Percentiles rank a stretch among this genome's conserved stretches.
phyloP scores from a whole-genome alignment of 1,140 invertebrate species.

The Anoplolepis gracilipes region DNA sequence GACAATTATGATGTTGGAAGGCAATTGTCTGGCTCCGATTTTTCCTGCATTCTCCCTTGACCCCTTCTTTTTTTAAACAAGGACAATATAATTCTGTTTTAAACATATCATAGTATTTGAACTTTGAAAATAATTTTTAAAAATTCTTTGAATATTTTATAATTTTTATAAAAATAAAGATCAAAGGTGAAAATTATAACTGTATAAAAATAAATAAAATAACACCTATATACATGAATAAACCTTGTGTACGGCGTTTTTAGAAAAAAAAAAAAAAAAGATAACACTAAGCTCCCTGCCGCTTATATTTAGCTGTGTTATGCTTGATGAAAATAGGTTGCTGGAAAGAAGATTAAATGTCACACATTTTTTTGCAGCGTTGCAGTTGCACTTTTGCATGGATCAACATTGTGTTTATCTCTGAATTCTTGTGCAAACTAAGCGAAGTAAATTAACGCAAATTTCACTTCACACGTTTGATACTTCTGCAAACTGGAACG shows the following conservation, averaged over 20 bases:
- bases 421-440: not conserved
- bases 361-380: too few species aligned
- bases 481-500: not conserved
- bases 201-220: not conserved
- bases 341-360: slow-evolving; percentile 25
- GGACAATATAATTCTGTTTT: not conserved
- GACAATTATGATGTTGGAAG: not conserved
- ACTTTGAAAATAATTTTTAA: not conserved
- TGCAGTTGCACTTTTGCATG: slow-evolving; percentile 18
- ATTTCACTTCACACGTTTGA: slow-evolving; percentile 9
- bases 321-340: slow-evolving; percentile 7
- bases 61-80: slow-evolving; percentile 4
- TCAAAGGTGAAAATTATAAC: not conserved
- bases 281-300: not conserved
- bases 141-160: not conserved
- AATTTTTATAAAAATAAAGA: not conserved
- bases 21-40: slow-evolving; percentile 14
- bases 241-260: not conserved
- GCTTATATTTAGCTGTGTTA: not conserved
- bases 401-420: not conserved
- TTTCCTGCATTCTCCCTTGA: slow-evolving; percentile 30
- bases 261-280: not conserved
- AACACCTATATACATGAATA: not conserved
- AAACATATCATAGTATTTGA: not conserved
- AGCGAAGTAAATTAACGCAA: slow-evolving; percentile 41